phyloP scores from a whole-genome alignment of 1,140 invertebrate genomes.

The Tribolium madens region DNA sequence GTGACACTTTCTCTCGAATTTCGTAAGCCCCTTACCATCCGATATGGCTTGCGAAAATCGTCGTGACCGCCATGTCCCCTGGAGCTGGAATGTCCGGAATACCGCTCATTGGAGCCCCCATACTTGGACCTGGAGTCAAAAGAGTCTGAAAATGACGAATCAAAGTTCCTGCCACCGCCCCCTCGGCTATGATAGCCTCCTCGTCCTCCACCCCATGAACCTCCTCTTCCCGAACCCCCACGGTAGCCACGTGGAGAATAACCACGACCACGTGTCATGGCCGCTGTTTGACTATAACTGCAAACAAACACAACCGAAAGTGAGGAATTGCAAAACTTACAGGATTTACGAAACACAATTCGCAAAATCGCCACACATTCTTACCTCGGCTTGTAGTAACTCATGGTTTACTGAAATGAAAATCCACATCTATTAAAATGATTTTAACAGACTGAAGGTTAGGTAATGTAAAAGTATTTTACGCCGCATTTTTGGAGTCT shows the following conservation, averaged over 20 bases:
- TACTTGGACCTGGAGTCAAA: slow-evolving; percentile 57
- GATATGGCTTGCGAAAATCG: slow-evolving; percentile 59
- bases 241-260: slow-evolving; percentile 55
- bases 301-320: slow-evolving; percentile 10
- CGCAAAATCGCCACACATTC: neutral
- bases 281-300: slow-evolving; percentile 54
- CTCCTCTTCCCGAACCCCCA: slow-evolving; percentile 43
- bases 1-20: too few species aligned
- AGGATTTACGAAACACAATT: too few species aligned
- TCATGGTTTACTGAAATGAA: slow-evolving; percentile 56
- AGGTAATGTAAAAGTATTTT: too few species aligned
- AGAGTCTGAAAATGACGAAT: slow-evolving; percentile 47
- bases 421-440: slow-evolving; percentile 44
- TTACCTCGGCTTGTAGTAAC: slow-evolving; percentile 56
- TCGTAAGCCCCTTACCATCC: slow-evolving; percentile 51
- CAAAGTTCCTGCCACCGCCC: slow-evolving; percentile 41
- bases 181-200: slow-evolving; percentile 45
- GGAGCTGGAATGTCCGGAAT: slow-evolving; percentile 53
- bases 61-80: slow-evolving; percentile 48
- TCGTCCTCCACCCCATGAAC: slow-evolving; percentile 41
- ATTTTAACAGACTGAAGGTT: too few species aligned
- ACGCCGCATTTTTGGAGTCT: too few species aligned
- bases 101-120: slow-evolving; percentile 52
- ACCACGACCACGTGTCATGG: slow-evolving; percentile 56
- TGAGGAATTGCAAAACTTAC: neutral